These are phyloP conservation scores for Dione juno DNA, from an alignment of 2,888 invertebrate genomes.

Conservation along the genomic window DNA sequence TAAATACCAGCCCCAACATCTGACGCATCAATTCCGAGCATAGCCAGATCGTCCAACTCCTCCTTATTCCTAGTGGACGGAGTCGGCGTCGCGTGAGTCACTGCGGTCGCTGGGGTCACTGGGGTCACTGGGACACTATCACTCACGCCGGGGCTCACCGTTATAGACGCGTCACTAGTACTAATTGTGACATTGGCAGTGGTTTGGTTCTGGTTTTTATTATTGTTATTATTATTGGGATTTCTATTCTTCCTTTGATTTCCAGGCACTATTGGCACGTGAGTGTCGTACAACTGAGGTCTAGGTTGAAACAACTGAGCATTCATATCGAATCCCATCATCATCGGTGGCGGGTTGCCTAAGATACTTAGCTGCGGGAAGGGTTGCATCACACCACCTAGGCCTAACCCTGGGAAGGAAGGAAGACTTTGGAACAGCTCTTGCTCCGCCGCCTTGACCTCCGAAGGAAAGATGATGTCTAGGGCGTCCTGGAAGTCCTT, in stretches of 20 bases:
- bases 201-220: slow-evolving; percentile 38
- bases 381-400: slow-evolving; percentile 53
- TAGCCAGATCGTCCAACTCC: slow-evolving; percentile 89
- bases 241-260: slow-evolving; percentile 40
- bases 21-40: slow-evolving; percentile 93
- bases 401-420: slow-evolving; percentile 47
- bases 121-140: slow-evolving; percentile 7
- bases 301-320: slow-evolving; percentile 59
- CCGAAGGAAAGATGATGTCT: slow-evolving; percentile 85
- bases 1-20: slow-evolving; percentile 86
- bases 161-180: neutral
- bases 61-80: slow-evolving; percentile 69
- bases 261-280: slow-evolving; percentile 63
- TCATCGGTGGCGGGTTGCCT: slow-evolving; percentile 54
- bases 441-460: slow-evolving; percentile 55
- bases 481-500: slow-evolving; percentile 87
- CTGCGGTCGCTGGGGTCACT: slow-evolving; percentile 20
- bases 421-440: slow-evolving; percentile 46
- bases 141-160: slow-evolving; percentile 30
- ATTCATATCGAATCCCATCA: slow-evolving; percentile 74
- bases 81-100: slow-evolving; percentile 30
- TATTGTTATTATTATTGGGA: slow-evolving; percentile 43
- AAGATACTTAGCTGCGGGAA: slow-evolving; percentile 49
- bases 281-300: slow-evolving; percentile 70
- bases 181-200: slow-evolving; percentile 29